Percentiles rank a stretch among this genome's conserved stretches.
These are phyloP conservation scores for Cassiopea andromeda DNA, from an alignment of 30 jellyfish, hydroid and myxozoan genomes.

Conservation along the genomic window DNA sequence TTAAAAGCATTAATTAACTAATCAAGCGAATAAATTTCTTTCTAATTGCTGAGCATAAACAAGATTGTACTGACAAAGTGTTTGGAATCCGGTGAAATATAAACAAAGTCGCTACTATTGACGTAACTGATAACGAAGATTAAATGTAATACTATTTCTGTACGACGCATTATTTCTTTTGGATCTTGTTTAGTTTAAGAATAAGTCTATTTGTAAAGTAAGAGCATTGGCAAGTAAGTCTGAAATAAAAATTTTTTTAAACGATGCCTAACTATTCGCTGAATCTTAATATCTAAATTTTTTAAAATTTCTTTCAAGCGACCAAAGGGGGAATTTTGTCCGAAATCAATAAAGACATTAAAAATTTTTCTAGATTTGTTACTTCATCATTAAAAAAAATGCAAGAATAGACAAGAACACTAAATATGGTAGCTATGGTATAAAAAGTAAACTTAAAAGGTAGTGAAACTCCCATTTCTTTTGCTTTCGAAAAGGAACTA, in stretches of 20 bases:
- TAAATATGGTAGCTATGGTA: no score
- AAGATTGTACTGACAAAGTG: background rate
- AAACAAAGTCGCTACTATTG: background rate
- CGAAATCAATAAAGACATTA: no score
- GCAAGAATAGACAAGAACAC: no score
- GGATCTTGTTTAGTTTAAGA: background rate
- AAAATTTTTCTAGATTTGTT: no score
- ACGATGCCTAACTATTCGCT: background rate
- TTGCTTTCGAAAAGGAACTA: no score
- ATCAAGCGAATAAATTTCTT: conserved; percentile 1
- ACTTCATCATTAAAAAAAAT: no score
- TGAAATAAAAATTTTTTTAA: background rate
- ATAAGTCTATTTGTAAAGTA: background rate
- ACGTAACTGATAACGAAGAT: conserved; percentile 6
- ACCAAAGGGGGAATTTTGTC: no score
- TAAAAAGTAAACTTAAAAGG: no score
- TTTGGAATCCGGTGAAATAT: conserved; percentile 11
- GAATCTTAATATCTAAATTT: background rate
- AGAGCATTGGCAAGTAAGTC: background rate
- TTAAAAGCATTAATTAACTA: background rate
- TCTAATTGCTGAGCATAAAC: background rate
- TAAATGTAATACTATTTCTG: background rate
- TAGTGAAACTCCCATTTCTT: no score
- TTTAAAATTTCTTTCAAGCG: no score
- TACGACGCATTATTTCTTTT: background rate